phyloP scores from a whole-genome alignment of 2,113 vertebrate species.

The Pseudorasbora parva region DNA sequence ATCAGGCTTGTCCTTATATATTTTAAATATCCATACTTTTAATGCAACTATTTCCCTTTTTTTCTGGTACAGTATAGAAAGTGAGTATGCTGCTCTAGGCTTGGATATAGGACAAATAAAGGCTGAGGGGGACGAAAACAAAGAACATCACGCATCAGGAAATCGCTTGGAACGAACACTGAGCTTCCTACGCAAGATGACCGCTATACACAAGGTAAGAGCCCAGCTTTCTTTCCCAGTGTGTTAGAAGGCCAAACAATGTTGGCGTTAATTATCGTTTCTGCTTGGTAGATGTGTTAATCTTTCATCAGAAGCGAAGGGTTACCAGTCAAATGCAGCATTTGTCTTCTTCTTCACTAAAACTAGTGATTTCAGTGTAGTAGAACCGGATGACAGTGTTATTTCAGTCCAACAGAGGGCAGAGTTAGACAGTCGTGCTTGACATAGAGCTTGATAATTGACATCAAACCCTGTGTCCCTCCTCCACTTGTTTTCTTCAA shows the following conservation, averaged over 20 bases:
- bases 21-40: background rate
- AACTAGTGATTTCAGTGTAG: background rate
- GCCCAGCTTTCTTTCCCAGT: background rate
- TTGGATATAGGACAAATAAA: constrained; percentile 53
- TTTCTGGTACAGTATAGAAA: constrained; percentile 55
- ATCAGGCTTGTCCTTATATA: background rate
- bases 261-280: background rate
- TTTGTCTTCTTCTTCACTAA: too few relatives aligned
- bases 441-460: background rate
- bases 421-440: constrained; percentile 32
- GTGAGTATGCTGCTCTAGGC: constrained; percentile 22
- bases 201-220: constrained; percentile 78
- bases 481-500: background rate
- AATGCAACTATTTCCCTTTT: background rate
- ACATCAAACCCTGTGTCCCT: background rate
- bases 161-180: constrained; percentile 74
- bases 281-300: background rate
- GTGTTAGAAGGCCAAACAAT: background rate
- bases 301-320: background rate
- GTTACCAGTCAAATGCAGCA: background rate
- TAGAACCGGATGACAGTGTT: background rate
- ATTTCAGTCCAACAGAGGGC: constrained; percentile 47
- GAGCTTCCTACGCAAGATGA: constrained; percentile 81
- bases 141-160: constrained; percentile 50
- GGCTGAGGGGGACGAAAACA: constrained; percentile 36